A percentile compares a stretch with the other conserved stretches of the same genome.
phyloP scores from a whole-genome alignment of 2,888 invertebrate species.

The Allophyes oxyacanthae region DNA sequence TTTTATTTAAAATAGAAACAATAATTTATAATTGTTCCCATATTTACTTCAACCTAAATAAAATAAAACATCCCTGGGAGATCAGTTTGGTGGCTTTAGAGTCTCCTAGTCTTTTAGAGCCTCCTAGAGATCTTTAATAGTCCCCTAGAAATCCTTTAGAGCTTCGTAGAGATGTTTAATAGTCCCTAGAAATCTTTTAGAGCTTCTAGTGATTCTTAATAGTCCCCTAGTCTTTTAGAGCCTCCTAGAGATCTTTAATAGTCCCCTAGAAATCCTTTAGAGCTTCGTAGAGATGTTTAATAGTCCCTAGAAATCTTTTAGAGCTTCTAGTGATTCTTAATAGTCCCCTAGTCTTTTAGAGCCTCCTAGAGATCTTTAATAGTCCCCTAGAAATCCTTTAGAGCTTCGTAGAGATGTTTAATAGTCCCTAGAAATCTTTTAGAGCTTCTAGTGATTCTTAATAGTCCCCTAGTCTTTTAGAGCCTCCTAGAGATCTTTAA shows the following conservation, averaged over 20 bases:
- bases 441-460: not conserved
- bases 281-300: not conserved
- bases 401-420: not conserved
- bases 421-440: not conserved
- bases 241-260: not conserved
- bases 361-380: not conserved
- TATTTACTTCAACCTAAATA: conserved; percentile 36
- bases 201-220: not conserved
- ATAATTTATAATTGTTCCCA: conserved; percentile 58
- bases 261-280: not conserved
- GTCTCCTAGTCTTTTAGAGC: conserved; percentile 4
- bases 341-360: conserved; percentile 4
- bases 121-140: no score
- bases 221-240: conserved; percentile 3
- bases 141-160: not conserved
- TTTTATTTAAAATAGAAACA: conserved; percentile 42
- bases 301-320: not conserved
- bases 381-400: not conserved
- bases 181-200: not conserved
- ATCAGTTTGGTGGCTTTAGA: conserved; percentile 44
- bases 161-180: not conserved
- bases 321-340: not conserved
- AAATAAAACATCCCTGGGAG: conserved; percentile 38
- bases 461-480: conserved; percentile 4
- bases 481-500: not conserved